phyloP scores from a whole-genome alignment of 2,113 vertebrate species.

The Hydrochoerus hydrochaeris region DNA sequence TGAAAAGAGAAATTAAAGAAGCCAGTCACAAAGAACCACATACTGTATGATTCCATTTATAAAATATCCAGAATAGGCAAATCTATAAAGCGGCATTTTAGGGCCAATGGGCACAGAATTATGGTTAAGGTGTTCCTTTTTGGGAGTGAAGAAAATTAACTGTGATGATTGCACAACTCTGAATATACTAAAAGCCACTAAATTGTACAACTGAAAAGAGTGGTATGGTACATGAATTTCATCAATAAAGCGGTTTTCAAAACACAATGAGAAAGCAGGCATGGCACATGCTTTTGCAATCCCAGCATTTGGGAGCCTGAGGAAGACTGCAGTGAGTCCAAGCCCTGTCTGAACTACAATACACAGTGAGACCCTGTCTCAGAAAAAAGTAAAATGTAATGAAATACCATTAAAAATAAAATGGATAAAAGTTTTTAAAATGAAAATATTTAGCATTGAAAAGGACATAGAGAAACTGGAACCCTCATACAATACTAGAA shows the following conservation, averaged over 20 bases:
- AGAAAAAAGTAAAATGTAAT: background rate
- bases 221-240: background rate
- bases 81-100: background rate
- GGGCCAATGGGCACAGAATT: background rate
- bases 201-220: background rate
- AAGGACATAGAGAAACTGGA: background rate
- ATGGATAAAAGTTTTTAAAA: constrained; percentile 14
- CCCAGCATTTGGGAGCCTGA: background rate
- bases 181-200: constrained; percentile 6
- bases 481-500: background rate
- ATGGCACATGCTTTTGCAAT: background rate
- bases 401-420: constrained; percentile 46
- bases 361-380: background rate
- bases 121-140: background rate
- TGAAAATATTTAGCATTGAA: background rate
- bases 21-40: background rate
- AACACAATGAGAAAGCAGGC: background rate
- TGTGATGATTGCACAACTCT: background rate
- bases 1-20: constrained; percentile 10
- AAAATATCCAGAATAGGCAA: constrained; percentile 9
- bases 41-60: constrained; percentile 4
- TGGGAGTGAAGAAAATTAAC: background rate
- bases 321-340: background rate
- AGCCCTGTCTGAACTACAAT: background rate
- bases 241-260: background rate